These are phyloP conservation scores for Helicoverpa zea DNA, from an alignment of 1,140 invertebrate genomes.

Conservation along the genomic window DNA sequence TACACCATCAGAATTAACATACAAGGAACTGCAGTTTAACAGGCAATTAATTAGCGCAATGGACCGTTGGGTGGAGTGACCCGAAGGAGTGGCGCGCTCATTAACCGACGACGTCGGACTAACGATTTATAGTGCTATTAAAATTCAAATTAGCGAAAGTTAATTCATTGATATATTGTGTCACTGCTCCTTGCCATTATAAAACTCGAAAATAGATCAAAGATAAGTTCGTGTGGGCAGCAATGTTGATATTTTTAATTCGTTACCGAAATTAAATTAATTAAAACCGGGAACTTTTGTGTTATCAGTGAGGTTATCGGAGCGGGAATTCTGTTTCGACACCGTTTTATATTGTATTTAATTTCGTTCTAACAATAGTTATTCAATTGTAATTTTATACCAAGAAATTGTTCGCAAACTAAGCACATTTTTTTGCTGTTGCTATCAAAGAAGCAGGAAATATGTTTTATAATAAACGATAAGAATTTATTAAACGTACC, in stretches of 20 bases:
- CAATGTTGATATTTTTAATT: slow-evolving; percentile 11
- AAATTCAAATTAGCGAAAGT: slow-evolving; percentile 71
- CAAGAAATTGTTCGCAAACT: not conserved
- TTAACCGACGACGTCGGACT: slow-evolving; percentile 54
- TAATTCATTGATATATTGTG: slow-evolving; percentile 52
- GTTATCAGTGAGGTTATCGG: slow-evolving; percentile 52
- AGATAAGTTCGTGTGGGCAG: not conserved
- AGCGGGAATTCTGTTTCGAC: slow-evolving; percentile 31
- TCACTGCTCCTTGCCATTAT: slow-evolving; percentile 37
- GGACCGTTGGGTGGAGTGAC: slow-evolving; percentile 54
- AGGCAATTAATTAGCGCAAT: slow-evolving; percentile 57
- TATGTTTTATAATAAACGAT: not conserved
- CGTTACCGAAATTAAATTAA: slow-evolving; percentile 32
- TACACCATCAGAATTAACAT: slow-evolving; percentile 52
- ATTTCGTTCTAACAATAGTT: slow-evolving; percentile 4
- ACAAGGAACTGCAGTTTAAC: slow-evolving; percentile 53
- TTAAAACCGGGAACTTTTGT: slow-evolving; percentile 37
- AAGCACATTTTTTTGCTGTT: not conserved
- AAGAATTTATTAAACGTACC: not conserved
- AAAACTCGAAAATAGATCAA: slow-evolving; percentile 27
- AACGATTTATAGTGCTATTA: slow-evolving; percentile 61
- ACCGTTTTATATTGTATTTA: slow-evolving; percentile 18
- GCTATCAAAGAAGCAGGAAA: too few relatives aligned
- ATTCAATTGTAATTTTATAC: not conserved
- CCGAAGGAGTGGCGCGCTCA: slow-evolving; percentile 57